Conservation (phyloP, 2,113 vertebrate species). For the Clarias macrocephalus region DNA sequence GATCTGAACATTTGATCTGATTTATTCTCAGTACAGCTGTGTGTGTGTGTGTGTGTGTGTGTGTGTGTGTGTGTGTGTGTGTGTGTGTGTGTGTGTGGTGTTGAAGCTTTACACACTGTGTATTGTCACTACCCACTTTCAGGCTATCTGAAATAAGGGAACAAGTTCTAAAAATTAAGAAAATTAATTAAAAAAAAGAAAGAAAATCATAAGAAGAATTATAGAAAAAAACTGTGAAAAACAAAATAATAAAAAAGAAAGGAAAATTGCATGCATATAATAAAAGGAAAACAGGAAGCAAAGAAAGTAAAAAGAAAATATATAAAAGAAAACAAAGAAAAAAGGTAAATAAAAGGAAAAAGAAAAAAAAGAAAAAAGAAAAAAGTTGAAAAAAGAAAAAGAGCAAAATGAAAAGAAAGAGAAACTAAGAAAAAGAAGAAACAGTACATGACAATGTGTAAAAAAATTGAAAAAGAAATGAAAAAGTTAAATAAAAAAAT, state of each 20-base stretch:
- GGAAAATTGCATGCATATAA: not conserved
- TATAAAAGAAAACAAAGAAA: accelerated
- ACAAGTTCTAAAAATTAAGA: not conserved
- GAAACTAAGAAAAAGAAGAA: not conserved
- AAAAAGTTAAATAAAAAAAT: not conserved
- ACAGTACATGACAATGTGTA: not conserved
- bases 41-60: too few species aligned
- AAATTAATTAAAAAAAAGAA: not conserved
- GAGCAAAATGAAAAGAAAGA: not conserved
- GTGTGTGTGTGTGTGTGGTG: not conserved
- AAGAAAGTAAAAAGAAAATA: not conserved
- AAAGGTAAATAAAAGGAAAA: not conserved
- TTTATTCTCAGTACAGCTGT: not conserved
- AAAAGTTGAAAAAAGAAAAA: too few species aligned
- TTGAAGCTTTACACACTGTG: not conserved
- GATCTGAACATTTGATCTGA: not conserved
- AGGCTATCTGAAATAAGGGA: not conserved
- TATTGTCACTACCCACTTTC: not conserved
- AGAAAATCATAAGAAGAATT: not conserved
- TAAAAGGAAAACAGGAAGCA: not conserved
- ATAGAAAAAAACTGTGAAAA: not conserved
- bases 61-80: too few species aligned
- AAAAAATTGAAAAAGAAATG: not conserved
- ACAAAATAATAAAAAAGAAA: not conserved
- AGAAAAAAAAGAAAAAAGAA: not conserved